These are phyloP conservation scores for Malacosoma neustria DNA, from an alignment of 2,888 invertebrate genomes.

Conservation along the genomic window DNA sequence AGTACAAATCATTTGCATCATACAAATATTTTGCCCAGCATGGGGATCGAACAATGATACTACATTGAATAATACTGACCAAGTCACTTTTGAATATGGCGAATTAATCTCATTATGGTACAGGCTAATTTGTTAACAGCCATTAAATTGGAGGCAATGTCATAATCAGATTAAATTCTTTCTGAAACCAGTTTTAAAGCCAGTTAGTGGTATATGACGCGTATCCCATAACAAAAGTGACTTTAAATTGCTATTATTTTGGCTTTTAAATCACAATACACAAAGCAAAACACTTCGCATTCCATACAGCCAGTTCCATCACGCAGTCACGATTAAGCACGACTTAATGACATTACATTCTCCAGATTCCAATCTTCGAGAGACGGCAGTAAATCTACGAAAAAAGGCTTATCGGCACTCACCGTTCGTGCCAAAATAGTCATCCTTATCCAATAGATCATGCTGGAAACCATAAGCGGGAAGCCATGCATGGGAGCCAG, in stretches of 20 bases:
- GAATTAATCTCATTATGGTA: not conserved
- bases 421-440: slow-evolving; percentile 79
- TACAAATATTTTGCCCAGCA: too few relatives aligned
- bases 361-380: slow-evolving; percentile 17
- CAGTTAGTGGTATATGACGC: not conserved
- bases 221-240: not conserved
- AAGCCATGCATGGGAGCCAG: slow-evolving; percentile 84
- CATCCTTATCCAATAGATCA: slow-evolving; percentile 78
- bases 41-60: too few relatives aligned
- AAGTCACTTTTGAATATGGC: not conserved
- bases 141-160: not conserved
- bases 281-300: slow-evolving; percentile 29
- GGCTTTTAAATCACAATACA: slow-evolving; percentile 14
- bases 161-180: not conserved
- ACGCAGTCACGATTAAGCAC: slow-evolving; percentile 27
- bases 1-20: too few relatives aligned
- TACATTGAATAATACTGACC: too few relatives aligned
- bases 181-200: not conserved
- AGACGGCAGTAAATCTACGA: slow-evolving; percentile 17
- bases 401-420: slow-evolving; percentile 56
- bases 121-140: not conserved
- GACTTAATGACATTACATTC: slow-evolving; percentile 25
- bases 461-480: slow-evolving; percentile 86
- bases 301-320: slow-evolving; percentile 24
- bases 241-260: not conserved